These are phyloP conservation scores for Takifugu bimaculatus DNA, from an alignment of 2,113 vertebrate genomes.

Conservation along the genomic window DNA sequence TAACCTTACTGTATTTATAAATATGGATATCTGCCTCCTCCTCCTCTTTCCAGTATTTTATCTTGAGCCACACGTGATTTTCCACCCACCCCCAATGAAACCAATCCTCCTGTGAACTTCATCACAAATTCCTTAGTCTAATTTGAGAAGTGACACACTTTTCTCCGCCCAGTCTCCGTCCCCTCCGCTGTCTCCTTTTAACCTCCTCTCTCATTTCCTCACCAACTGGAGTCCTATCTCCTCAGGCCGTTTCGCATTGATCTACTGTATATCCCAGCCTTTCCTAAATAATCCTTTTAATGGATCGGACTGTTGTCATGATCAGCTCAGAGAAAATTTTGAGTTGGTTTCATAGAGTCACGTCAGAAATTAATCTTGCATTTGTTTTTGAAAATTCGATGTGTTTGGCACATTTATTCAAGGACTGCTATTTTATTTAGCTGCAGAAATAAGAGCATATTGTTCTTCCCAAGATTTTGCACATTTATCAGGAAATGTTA, in stretches of 20 bases:
- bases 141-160: slow-evolving; percentile 72
- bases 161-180: slow-evolving; percentile 26
- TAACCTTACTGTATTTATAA: too few relatives aligned
- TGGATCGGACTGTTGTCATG: too few relatives aligned
- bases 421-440: too few relatives aligned
- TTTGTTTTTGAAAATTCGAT: too few relatives aligned
- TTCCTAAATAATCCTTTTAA: too few relatives aligned
- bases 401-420: too few relatives aligned
- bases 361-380: too few relatives aligned
- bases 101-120: slow-evolving; percentile 75
- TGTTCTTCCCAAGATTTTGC: too few relatives aligned
- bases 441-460: too few relatives aligned
- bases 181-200: slow-evolving; percentile 23
- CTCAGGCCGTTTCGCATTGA: background rate
- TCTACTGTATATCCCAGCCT: background rate
- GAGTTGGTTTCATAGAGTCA: too few relatives aligned
- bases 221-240: background rate
- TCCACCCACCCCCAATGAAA: slow-evolving; percentile 59
- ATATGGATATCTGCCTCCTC: background rate
- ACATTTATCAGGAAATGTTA: too few relatives aligned
- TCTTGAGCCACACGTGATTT: slow-evolving; percentile 25
- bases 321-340: too few relatives aligned
- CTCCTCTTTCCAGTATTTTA: slow-evolving; percentile 10
- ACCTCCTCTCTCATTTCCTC: slow-evolving; percentile 21
- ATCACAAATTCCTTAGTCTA: slow-evolving; percentile 75